Evolutionary conservation across 1,140 invertebrate genomes (phyloP).

Genomic region (Diorhabda carinulata): DNA sequence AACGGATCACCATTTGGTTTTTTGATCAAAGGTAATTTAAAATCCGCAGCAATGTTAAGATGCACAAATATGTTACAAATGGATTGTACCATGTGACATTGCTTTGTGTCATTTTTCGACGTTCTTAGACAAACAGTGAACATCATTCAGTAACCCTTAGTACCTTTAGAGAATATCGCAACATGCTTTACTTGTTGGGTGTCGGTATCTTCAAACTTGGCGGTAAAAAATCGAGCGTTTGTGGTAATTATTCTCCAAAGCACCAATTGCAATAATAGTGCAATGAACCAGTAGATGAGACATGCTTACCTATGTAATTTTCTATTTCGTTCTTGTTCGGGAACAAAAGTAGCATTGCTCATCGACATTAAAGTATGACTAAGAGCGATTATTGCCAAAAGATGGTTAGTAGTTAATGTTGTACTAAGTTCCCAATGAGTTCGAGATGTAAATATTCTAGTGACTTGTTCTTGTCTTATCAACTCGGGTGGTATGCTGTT

Average conservation of each 20-base stretch:
- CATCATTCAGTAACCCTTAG: no score
- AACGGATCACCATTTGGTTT: no score
- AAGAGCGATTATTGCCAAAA: conserved; percentile 88
- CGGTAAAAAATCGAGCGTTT: not conserved
- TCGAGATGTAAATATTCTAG: conserved; percentile 74
- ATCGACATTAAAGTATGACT: conserved; percentile 98
- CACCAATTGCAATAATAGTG: not conserved
- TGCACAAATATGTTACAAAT: no score
- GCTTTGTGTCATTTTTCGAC: no score
- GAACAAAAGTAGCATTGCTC: conserved; percentile 90
- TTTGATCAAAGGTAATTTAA: no score
- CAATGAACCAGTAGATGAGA: not conserved
- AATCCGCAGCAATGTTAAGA: no score
- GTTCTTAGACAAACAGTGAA: no score
- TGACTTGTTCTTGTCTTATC: conserved; percentile 70
- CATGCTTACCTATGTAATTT: conserved; percentile 61
- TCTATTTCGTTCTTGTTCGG: conserved; percentile 75
- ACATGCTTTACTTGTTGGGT: no score
- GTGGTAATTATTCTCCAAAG: conserved; percentile 6
- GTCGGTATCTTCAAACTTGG: no score
- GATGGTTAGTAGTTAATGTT: conserved; percentile 72
- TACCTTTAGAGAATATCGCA: no score
- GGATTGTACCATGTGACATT: no score
- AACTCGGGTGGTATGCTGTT: conserved; percentile 70
- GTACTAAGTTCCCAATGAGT: conserved; percentile 93